Evolutionary conservation across 2,888 invertebrate species (phyloP).

Genomic region (Drosophila antonietae): DNA sequence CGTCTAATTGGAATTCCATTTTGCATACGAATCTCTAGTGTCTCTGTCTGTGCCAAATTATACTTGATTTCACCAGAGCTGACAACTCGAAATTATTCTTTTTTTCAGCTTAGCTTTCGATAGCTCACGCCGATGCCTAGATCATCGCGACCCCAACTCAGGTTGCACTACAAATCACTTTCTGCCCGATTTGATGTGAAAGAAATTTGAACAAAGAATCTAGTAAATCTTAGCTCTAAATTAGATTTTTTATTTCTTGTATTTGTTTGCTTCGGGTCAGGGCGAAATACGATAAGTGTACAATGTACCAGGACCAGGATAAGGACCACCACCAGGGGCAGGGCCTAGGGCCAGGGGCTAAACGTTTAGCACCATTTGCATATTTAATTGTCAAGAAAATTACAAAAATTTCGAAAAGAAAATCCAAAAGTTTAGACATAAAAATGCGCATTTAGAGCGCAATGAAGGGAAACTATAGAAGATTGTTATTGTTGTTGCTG

Average conservation of each 20-base stretch:
- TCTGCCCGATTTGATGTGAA: constrained; percentile 2
- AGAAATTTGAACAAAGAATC: not conserved
- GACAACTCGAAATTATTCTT: not conserved
- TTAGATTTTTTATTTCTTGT: not conserved
- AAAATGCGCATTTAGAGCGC: constrained; percentile 26
- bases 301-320: constrained; percentile 8
- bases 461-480: not conserved
- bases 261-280: constrained; percentile 3
- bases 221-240: constrained; percentile 3
- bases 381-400: constrained; percentile 74
- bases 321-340: constrained; percentile 1
- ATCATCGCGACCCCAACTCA: not conserved
- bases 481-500: constrained; percentile 23
- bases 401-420: constrained; percentile 34
- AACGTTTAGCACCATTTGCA: constrained; percentile 66
- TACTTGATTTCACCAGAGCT: not conserved
- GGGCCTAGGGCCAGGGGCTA: constrained; percentile 11
- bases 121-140: not conserved
- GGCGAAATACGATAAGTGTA: not conserved
- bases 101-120: not conserved
- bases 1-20: not conserved
- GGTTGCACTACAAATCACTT: not conserved
- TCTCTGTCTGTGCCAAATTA: not conserved
- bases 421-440: constrained; percentile 35
- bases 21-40: not conserved